Evolutionary conservation across 2,888 invertebrate species (phyloP).

Genomic region (Yponomeuta cagnagella): DNA sequence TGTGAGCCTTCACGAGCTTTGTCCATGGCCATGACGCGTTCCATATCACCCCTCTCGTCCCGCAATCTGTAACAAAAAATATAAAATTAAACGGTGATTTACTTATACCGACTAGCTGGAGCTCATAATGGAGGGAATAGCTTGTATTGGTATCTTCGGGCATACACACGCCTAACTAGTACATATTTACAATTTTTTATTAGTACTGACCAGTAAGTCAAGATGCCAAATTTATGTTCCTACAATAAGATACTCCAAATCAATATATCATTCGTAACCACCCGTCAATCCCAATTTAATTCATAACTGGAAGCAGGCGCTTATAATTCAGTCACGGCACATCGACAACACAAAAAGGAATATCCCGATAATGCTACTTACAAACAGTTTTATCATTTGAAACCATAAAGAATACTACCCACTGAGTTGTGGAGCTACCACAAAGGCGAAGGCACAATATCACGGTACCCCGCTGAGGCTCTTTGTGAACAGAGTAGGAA

Average conservation of each 20-base stretch:
- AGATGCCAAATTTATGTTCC: too few relatives aligned
- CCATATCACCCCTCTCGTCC: slow-evolving; percentile 90
- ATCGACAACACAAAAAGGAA: slow-evolving; percentile 20
- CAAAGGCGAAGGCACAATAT: slow-evolving; percentile 73
- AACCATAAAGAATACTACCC: slow-evolving; percentile 73
- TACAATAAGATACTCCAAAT: background rate
- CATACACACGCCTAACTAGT: too few relatives aligned
- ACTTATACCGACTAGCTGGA: background rate
- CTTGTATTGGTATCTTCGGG: too few relatives aligned
- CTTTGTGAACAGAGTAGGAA: slow-evolving; percentile 71
- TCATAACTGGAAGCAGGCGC: slow-evolving; percentile 8
- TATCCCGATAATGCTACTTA: slow-evolving; percentile 66
- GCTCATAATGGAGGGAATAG: too few relatives aligned
- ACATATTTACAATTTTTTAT: too few relatives aligned
- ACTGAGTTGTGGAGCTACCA: slow-evolving; percentile 65
- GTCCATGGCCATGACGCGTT: slow-evolving; percentile 86
- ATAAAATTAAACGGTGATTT: background rate
- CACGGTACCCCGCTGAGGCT: slow-evolving; percentile 69
- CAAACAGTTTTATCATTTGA: slow-evolving; percentile 74
- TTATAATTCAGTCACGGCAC: slow-evolving; percentile 15
- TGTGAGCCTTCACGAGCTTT: slow-evolving; percentile 92
- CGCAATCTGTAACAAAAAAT: slow-evolving; percentile 83
- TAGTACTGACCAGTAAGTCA: too few relatives aligned
- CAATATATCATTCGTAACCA: slow-evolving; percentile 13
- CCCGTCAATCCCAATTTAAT: slow-evolving; percentile 14